Evolutionary conservation across 2,113 vertebrate genomes (phyloP).

Genomic region (Cacatua alba): DNA sequence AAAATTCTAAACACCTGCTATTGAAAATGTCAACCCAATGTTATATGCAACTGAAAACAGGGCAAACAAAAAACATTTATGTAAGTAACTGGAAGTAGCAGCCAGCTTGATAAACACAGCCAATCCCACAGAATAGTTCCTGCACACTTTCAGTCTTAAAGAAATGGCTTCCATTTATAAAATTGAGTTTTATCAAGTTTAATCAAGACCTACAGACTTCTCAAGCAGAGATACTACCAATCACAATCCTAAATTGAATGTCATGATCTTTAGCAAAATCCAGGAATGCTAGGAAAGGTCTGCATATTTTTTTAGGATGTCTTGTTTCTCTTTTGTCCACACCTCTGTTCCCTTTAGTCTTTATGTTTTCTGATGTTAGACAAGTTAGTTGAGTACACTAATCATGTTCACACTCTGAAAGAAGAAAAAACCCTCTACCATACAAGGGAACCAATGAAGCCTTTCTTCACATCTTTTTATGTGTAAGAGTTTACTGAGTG

Average conservation of each 20-base stretch:
- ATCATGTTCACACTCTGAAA: slow-evolving; percentile 16
- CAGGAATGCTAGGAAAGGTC: background rate
- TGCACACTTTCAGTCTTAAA: background rate
- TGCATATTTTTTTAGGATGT: background rate
- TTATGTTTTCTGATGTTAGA: background rate
- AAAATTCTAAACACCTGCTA: background rate
- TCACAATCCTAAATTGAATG: slow-evolving; percentile 5
- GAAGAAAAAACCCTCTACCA: background rate
- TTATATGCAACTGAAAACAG: background rate
- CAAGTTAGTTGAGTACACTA: slow-evolving; percentile 32
- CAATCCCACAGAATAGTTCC: background rate
- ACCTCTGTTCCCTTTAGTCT: background rate
- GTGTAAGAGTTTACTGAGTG: slow-evolving; percentile 20
- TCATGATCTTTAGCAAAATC: background rate
- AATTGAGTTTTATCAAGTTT: background rate
- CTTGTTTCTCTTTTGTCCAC: background rate
- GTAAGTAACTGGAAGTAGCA: background rate
- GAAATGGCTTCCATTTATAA: background rate
- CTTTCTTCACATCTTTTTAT: slow-evolving; percentile 5
- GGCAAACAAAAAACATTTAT: background rate
- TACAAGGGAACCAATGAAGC: slow-evolving; percentile 8
- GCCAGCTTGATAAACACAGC: background rate
- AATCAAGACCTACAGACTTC: background rate
- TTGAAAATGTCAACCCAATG: background rate
- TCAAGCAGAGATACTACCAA: background rate